Evolutionary conservation across 2,113 vertebrate genomes (phyloP), one percentile per base, ranked within the genome.

Genomic region (Macheiramphus alcinus): DNA sequence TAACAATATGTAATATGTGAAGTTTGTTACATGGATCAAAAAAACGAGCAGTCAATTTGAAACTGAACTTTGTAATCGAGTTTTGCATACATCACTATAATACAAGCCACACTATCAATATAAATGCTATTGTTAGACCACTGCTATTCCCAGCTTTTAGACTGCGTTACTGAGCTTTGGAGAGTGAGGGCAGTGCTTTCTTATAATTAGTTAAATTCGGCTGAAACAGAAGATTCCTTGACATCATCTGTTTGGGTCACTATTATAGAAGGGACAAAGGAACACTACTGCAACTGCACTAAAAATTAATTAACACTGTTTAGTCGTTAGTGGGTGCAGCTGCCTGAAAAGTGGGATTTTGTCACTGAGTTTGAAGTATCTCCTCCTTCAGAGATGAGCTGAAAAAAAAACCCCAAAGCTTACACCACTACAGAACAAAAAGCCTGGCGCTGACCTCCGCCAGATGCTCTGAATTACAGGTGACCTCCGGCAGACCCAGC

Each of bases 391-490:
- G 75, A 83, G 78, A 75, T 23, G 74, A 90, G 95, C 91, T 86
- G 71, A 11, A 68, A 68, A 58, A 82, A 82, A 26, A 3, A 1
- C 4, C 42, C 63, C 45, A 3, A 72, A 61, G 53, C 56, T 92
- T 15, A 26, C 48, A 66, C 15, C 61, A 21, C 29, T 25, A 9
- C n/a, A 31, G 88, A 88, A 93, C 81, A 95, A 75, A 94, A 93
- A 85, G 59, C 58, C 85, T 4, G 27, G 48, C 3, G 11, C 56
- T 73, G 95, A 93, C 85, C 93, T 59, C 80, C 2, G 4, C 90
- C 90, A 95, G 79, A 88, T 80, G 93, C 90, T 93, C 90, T 70
- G 82, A 94, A 92, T 86, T 70, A 81, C 94, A 95, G 95, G 95
- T 88, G 94, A 95, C 95, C 94, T 38, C 74, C 9, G 0, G 80